Evolutionary conservation across 2,113 vertebrate genomes (phyloP).

Genomic region (Arvicanthis niloticus): DNA sequence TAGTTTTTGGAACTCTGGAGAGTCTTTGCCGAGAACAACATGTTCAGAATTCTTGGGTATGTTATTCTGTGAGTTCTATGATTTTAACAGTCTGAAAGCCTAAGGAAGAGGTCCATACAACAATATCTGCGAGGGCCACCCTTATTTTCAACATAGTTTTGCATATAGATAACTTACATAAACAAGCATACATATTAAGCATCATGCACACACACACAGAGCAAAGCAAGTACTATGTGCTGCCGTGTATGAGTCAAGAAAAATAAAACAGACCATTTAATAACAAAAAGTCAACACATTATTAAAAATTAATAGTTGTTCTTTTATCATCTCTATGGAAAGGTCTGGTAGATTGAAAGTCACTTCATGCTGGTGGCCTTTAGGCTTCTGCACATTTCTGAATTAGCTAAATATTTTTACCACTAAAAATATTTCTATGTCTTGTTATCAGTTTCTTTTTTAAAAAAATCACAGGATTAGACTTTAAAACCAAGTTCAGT

Average conservation of each 20-base stretch:
- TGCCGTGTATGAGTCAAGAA: not conserved
- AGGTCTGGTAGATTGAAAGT: not conserved
- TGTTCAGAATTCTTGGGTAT: not conserved
- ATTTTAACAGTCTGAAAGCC: not conserved
- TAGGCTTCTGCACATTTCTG: constrained; percentile 28
- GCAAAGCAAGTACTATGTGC: not conserved
- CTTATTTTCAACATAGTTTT: not conserved
- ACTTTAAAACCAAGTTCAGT: constrained; percentile 14
- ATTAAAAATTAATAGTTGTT: not conserved
- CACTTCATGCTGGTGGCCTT: not conserved
- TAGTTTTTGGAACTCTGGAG: not conserved
- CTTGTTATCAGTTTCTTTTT: not conserved
- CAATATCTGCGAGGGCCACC: not conserved
- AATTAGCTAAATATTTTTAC: constrained; percentile 3
- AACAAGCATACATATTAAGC: not conserved
- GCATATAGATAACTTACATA: not conserved
- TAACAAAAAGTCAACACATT: not conserved
- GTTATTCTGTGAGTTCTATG: not conserved
- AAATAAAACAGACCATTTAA: not conserved
- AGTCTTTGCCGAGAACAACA: not conserved
- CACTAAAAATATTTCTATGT: not conserved
- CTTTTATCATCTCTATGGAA: not conserved
- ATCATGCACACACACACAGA: not conserved
- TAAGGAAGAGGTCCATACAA: not conserved
- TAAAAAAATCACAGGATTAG: not conserved